phyloP scores from a whole-genome alignment of 2,113 vertebrate genomes.

The Nanorana parkeri region DNA sequence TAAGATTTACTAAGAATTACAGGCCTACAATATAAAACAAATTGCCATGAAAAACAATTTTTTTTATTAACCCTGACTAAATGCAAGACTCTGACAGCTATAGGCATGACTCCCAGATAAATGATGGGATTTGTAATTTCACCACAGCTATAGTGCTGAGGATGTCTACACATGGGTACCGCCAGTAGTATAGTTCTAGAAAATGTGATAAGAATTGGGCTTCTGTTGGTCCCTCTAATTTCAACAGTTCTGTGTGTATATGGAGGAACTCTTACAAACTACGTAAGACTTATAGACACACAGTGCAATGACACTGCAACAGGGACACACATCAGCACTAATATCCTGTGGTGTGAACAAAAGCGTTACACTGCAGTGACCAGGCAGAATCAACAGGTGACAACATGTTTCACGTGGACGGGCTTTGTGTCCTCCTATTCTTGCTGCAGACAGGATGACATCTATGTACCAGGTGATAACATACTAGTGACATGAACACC shows the following conservation, averaged over 20 bases:
- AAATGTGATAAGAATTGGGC: too few species aligned
- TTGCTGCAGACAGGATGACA: conserved; percentile 45
- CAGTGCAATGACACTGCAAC: conserved; percentile 58
- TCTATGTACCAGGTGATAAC: conserved; percentile 25
- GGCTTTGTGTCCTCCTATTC: conserved; percentile 37
- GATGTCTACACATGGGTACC: too few species aligned
- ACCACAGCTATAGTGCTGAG: too few species aligned
- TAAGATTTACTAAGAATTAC: too few species aligned
- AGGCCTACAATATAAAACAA: too few species aligned
- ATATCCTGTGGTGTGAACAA: conserved; percentile 38
- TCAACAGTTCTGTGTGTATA: conserved; percentile 12
- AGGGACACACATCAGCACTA: conserved; percentile 48
- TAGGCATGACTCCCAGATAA: too few species aligned
- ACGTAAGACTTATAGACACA: conserved; percentile 46
- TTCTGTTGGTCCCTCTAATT: not conserved
- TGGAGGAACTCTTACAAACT: conserved; percentile 32
- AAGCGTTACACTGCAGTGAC: conserved; percentile 51
- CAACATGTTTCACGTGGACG: conserved; percentile 48
- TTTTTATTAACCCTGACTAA: too few species aligned
- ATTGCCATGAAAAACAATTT: too few species aligned
- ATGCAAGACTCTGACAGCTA: too few species aligned
- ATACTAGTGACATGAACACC: conserved; percentile 47
- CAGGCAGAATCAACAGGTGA: conserved; percentile 55
- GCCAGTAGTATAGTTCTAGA: too few species aligned
- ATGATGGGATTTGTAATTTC: too few species aligned